A percentile compares a stretch with the other conserved stretches of the same genome.
These are phyloP conservation scores for Pterocles burchelli DNA, from an alignment of 2,113 vertebrate genomes.

Conservation along the genomic window DNA sequence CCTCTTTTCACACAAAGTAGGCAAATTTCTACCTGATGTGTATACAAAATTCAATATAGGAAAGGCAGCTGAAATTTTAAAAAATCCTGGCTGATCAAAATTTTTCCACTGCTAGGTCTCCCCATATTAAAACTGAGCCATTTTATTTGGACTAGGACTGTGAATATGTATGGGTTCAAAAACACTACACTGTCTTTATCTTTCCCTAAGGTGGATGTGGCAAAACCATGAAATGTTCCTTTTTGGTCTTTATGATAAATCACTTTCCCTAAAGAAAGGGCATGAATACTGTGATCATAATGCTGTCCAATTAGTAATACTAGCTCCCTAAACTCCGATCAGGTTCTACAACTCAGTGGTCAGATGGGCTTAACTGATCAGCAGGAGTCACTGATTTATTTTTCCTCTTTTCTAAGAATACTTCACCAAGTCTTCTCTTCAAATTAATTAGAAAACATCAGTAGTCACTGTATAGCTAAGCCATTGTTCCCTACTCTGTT, in stretches of 20 bases:
- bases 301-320: neutral
- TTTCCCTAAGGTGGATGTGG: neutral
- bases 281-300: neutral
- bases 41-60: neutral
- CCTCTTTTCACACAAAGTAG: neutral
- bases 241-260: neutral
- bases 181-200: neutral
- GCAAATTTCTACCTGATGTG: neutral
- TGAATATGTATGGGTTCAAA: neutral
- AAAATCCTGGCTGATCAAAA: neutral
- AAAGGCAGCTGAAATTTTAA: neutral
- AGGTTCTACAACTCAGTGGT: neutral
- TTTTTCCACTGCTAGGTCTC: neutral
- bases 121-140: accelerated
- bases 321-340: neutral
- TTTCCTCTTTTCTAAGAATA: neutral
- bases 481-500: neutral
- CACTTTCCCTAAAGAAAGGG: neutral
- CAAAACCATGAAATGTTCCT: neutral
- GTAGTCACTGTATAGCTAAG: neutral
- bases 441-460: neutral
- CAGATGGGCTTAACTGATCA: neutral
- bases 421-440: neutral
- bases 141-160: neutral
- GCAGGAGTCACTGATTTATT: neutral